A percentile compares a stretch with the other conserved stretches of the same genome.
These are phyloP conservation scores for Alectura lathami DNA, from an alignment of 2,113 vertebrate genomes.

Conservation along the genomic window DNA sequence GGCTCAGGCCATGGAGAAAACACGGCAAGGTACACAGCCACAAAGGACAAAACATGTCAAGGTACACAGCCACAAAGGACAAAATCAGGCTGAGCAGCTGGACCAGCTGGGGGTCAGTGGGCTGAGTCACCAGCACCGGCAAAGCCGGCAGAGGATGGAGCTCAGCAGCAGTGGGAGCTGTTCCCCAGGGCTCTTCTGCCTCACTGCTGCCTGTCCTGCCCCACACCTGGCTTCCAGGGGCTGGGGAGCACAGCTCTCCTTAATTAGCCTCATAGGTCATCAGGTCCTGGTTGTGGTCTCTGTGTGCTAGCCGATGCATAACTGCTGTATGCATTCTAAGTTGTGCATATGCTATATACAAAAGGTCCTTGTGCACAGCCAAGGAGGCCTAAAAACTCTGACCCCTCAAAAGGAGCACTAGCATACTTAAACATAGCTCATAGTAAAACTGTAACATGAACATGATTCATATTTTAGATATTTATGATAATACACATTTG, in stretches of 20 bases:
- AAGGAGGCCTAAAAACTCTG: background rate
- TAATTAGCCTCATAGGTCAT: background rate
- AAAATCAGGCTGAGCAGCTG: background rate
- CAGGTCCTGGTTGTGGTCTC: background rate
- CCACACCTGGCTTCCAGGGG: accelerated
- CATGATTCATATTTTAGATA: background rate
- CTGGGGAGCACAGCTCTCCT: background rate
- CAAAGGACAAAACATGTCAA: background rate
- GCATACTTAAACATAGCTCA: background rate
- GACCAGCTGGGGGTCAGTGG: background rate
- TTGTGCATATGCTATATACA: background rate
- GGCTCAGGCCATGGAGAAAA: background rate
- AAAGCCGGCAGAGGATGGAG: background rate
- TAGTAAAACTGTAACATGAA: background rate
- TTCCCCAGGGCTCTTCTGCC: accelerated
- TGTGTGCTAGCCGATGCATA: background rate
- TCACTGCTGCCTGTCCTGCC: background rate
- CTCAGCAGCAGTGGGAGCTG: accelerated
- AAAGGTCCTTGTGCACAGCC: background rate
- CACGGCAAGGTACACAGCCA: background rate
- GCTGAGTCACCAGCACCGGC: background rate
- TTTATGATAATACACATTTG: background rate
- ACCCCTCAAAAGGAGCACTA: background rate
- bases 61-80: no score
- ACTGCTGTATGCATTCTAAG: background rate